Evolutionary conservation across 1,140 invertebrate genomes (phyloP).

Genomic region (Hyphantria cunea): DNA sequence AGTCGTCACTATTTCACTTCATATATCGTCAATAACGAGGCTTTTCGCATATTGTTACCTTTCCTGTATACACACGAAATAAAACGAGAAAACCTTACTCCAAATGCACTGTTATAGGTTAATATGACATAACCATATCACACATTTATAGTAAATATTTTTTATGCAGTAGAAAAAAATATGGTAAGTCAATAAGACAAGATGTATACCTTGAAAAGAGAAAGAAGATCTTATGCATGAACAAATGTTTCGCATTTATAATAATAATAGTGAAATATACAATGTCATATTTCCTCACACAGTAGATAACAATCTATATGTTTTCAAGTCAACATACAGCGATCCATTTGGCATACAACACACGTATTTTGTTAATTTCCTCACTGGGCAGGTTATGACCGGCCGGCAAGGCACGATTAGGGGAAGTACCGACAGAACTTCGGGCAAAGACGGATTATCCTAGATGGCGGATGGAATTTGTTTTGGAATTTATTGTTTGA

Average conservation of each 20-base stretch:
- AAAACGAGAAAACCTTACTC: too few relatives aligned
- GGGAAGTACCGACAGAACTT: neutral
- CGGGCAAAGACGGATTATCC: conserved; percentile 41
- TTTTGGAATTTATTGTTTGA: conserved; percentile 21
- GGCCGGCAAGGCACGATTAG: conserved; percentile 17
- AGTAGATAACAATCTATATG: conserved; percentile 16
- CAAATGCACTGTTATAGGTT: too few relatives aligned
- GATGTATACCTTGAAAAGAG: too few relatives aligned
- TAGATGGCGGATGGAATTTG: conserved; percentile 34
- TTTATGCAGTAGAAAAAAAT: too few relatives aligned
- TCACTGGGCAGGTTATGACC: neutral
- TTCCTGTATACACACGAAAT: too few relatives aligned
- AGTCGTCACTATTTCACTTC: too few relatives aligned
- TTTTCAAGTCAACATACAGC: neutral
- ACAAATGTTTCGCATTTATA: neutral
- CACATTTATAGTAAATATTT: too few relatives aligned
- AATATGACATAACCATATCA: too few relatives aligned
- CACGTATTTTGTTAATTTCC: conserved; percentile 55
- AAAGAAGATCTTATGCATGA: too few relatives aligned
- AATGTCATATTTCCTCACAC: conserved; percentile 11
- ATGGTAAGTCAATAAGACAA: too few relatives aligned
- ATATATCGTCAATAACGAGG: too few relatives aligned
- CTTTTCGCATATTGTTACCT: too few relatives aligned
- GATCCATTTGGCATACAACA: conserved; percentile 35
- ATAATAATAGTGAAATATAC: neutral